These are phyloP conservation scores for Conger conger DNA, from an alignment of 2,113 vertebrate genomes.

Conservation along the genomic window DNA sequence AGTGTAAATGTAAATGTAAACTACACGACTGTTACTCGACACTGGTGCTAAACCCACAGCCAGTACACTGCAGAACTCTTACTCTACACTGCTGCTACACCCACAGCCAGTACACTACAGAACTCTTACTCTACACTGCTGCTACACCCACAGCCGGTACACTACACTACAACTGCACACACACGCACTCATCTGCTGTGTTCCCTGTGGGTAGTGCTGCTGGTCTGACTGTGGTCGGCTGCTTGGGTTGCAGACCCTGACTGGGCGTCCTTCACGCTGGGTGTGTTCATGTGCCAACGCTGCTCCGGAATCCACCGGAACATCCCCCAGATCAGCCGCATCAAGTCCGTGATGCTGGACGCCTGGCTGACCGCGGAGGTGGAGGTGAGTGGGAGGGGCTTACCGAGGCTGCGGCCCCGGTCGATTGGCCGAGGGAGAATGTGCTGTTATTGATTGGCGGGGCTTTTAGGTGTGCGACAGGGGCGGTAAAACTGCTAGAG, in stretches of 20 bases:
- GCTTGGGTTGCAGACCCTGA: conserved; percentile 67
- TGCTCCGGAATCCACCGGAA: conserved; percentile 82
- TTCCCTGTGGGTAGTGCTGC: neutral
- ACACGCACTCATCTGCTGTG: too few relatives aligned
- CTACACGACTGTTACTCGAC: too few relatives aligned
- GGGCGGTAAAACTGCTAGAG: neutral
- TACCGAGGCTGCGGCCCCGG: neutral
- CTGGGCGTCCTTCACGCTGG: conserved; percentile 84
- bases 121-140: too few relatives aligned
- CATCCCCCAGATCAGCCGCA: conserved; percentile 77
- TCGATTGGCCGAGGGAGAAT: neutral
- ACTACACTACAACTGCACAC: too few relatives aligned
- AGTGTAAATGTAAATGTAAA: too few relatives aligned
- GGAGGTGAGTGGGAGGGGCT: conserved; percentile 63
- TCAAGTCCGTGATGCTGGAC: conserved; percentile 79
- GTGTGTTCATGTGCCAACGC: conserved; percentile 79
- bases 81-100: too few relatives aligned
- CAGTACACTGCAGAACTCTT: too few relatives aligned
- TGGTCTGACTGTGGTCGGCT: neutral
- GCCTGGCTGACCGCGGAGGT: conserved; percentile 76
- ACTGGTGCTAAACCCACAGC: too few relatives aligned
- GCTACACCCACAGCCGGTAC: too few relatives aligned
- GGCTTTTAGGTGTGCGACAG: neutral
- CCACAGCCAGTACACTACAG: too few relatives aligned
- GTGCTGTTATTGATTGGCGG: neutral